Percentiles rank a stretch among this genome's conserved stretches.
Conservation (phyloP, 2,888 invertebrate species). For the Drosophila niveifrons region DNA sequence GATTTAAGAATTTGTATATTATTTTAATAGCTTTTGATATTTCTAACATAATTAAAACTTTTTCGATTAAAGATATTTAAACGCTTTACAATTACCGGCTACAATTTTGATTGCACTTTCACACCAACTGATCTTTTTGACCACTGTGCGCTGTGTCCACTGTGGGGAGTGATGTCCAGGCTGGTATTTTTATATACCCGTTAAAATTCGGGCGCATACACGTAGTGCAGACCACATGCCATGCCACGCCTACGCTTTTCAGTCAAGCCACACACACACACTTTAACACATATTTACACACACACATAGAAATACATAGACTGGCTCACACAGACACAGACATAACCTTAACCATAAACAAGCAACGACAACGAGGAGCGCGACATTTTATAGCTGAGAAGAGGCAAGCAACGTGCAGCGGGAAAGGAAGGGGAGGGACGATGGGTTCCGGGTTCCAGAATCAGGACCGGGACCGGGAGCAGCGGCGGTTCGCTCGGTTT, state of each 20-base stretch:
- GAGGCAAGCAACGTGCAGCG: slow-evolving; percentile 21
- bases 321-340: slow-evolving; percentile 35
- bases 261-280: slow-evolving; percentile 8
- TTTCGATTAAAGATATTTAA: no score
- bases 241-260: slow-evolving; percentile 53
- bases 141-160: slow-evolving; percentile 34
- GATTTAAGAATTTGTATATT: no score
- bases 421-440: background rate
- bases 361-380: slow-evolving; percentile 69
- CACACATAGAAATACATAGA: slow-evolving; percentile 21
- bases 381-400: slow-evolving; percentile 70
- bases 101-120: background rate
- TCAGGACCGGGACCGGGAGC: slow-evolving; percentile 2
- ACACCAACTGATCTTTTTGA: background rate
- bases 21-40: no score
- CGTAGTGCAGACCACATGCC: slow-evolving; percentile 49
- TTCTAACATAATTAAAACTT: no score
- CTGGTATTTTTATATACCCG: slow-evolving; percentile 62
- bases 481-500: slow-evolving; percentile 14
- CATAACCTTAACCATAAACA: slow-evolving; percentile 74
- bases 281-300: no score
- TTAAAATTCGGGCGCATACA: slow-evolving; percentile 61
- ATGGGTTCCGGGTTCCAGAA: slow-evolving; percentile 6
- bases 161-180: slow-evolving; percentile 40
- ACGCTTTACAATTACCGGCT: no score